Evolutionary conservation across 2,113 vertebrate species (phyloP), one percentile per base, ranked within the genome.

Genomic region (Equus quagga): DNA sequence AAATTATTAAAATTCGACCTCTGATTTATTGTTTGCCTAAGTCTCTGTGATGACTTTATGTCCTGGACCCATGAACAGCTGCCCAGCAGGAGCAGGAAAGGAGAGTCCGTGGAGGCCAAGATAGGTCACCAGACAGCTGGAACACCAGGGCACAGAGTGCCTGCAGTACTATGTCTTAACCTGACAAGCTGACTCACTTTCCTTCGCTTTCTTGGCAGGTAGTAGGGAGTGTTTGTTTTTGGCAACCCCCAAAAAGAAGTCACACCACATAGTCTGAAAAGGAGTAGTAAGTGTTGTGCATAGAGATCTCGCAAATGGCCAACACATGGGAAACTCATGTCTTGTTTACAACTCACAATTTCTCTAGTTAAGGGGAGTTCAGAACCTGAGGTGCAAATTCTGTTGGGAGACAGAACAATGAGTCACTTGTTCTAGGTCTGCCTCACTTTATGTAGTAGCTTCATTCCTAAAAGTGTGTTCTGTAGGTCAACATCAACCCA

Each of bases 401-500:
- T 83, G 33, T 46, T 70, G 64, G 41, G 41, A 76, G 44, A 81
- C 70, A 69, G 78, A 85, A 67, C 87, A 95, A 41, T 36, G 56
- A 14, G 28, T 15, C 8, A 4, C 8, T 81, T 17, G 24, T 44
- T 79, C 26, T 49, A 54, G 36, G 24, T 75, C 36, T 85, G 51
- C 56, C 28, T 89, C 14, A 0, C n/a, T 87, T 89, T 86, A 33
- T 23, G 3, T 4, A 86, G 62, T 8, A 90, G 36, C 49, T 86
- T 76, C 67, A 44, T 81, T 96, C 70, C 84, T 86, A 4, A 72
- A 58, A 86, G 33, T 70, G 60, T 96, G 26, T 89, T 76, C 46
- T 87, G 33, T 36, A 60, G 78, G 64, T 95, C 83, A 96, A 2
- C 89, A 87, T 62, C 79, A 75, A 80, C 94, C 51, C 56, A 8